Evolutionary conservation across 2,888 invertebrate genomes (phyloP), one percentile per base, ranked within the genome.

Genomic region (Pseudococcus viburni): DNA sequence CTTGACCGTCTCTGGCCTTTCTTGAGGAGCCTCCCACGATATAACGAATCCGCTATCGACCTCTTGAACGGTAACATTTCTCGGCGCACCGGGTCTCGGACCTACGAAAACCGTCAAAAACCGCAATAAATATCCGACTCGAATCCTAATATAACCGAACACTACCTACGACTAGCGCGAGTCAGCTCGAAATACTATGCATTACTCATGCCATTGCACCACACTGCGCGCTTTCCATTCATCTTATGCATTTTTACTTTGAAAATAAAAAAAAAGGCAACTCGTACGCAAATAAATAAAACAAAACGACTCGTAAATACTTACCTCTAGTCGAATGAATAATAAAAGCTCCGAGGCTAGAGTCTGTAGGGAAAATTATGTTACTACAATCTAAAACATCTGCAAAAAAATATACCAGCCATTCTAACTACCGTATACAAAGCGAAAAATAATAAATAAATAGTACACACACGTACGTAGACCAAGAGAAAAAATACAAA

Each of bases 41-140:
- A 98, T 96, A 90, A 96, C 94, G 92, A 98, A 97, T 90, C 97
- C 97, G 92, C 97, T 96, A 92, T 95, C 95, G 90, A 96, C 95
- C 93, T 97, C 97, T 85, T 95, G 95, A 90, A 98, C 96, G 88
- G 97, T 96, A 90, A 98, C 93, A 92, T 98, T 98, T 90, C 96
- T 94, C 48, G 98, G 98, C 85, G 96, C 95, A 91, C 96, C 96
- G 86, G 99, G 98, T 92, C 96, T 96, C 89, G 98, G 97, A 92
- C 98, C 98, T 98, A 91, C 17, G 33, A 73, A 73, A 33, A 33
- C 19, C 7, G 11, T 0, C 68, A 11, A 17, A 33, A 73, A 73
- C 33, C 8, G 4, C 12, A 12, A 4, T 15, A 7, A 64, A 22
- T 8, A 64, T 64, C 19, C 19, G 7, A 1, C 64, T 64, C 59